phyloP scores from a whole-genome alignment of 2,888 invertebrate species.

The Osmoderma eremita region DNA sequence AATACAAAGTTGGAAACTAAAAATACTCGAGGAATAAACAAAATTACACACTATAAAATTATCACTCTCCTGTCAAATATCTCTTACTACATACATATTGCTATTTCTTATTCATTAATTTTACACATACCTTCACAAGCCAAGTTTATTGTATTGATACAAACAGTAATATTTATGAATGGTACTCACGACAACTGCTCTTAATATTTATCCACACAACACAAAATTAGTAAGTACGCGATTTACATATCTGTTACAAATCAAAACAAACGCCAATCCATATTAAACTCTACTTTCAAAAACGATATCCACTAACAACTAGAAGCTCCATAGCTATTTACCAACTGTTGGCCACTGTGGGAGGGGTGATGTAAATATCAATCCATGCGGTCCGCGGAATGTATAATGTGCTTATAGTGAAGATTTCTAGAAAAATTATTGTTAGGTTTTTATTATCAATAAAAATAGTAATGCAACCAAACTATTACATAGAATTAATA shows the following conservation, averaged over 20 bases:
- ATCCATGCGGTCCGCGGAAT: neutral
- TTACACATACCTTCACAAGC: neutral
- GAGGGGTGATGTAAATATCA: slow-evolving; percentile 7
- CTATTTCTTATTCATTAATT: neutral
- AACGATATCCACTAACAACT: slow-evolving; percentile 11
- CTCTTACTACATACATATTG: neutral
- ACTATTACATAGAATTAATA: neutral
- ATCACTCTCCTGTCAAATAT: too few species aligned
- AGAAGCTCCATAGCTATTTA: too few species aligned
- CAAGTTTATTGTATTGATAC: neutral
- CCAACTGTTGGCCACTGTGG: neutral
- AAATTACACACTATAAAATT: too few species aligned
- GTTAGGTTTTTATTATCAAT: neutral
- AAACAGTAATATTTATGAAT: slow-evolving; percentile 13
- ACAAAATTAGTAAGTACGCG: neutral
- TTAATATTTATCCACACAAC: slow-evolving; percentile 8
- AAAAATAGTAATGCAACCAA: neutral
- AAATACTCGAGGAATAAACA: too few species aligned
- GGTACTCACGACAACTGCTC: neutral
- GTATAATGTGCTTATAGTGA: neutral
- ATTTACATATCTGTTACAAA: slow-evolving; percentile 11
- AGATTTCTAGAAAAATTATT: neutral
- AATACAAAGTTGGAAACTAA: too few species aligned
- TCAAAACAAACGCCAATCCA: neutral
- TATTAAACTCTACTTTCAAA: neutral